These are phyloP conservation scores for Mizuhopecten yessoensis DNA, from an alignment of 1,140 invertebrate species.

Conservation along the genomic window DNA sequence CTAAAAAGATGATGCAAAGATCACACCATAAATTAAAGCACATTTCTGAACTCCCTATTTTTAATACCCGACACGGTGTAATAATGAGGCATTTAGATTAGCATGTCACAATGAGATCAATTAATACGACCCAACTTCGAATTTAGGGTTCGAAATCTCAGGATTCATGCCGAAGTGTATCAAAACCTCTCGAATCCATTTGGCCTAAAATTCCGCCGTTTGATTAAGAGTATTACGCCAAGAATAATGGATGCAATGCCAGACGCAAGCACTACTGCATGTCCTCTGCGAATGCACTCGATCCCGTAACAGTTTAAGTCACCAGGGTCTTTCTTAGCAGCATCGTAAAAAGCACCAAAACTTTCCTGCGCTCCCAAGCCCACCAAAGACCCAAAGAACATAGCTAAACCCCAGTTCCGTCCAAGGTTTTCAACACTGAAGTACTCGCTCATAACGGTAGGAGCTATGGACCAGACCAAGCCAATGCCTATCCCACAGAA, in stretches of 20 bases:
- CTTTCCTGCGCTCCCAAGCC: constrained; percentile 37
- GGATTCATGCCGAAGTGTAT: neutral
- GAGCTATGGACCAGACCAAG: constrained; percentile 42
- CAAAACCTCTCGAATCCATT: neutral
- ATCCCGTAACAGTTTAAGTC: neutral
- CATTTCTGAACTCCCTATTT: too few relatives aligned
- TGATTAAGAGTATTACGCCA: neutral
- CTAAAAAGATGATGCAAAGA: too few relatives aligned
- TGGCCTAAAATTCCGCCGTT: neutral
- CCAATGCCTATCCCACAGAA: constrained; percentile 42
- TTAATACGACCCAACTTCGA: too few relatives aligned
- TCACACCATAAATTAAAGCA: too few relatives aligned
- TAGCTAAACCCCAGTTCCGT: constrained; percentile 44
- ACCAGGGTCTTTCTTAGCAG: neutral
- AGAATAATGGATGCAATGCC: neutral
- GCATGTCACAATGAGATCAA: too few relatives aligned
- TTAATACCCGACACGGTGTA: too few relatives aligned
- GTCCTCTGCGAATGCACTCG: neutral
- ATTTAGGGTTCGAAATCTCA: neutral
- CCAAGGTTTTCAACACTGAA: constrained; percentile 47
- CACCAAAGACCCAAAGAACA: neutral
- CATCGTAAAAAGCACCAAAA: constrained; percentile 48
- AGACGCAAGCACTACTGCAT: neutral
- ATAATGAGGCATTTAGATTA: too few relatives aligned
- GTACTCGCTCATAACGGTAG: constrained; percentile 48